Evolutionary conservation across 2,113 vertebrate genomes (phyloP), one percentile per base, ranked within the genome.

Genomic region (Reinhardtius hippoglossoides): DNA sequence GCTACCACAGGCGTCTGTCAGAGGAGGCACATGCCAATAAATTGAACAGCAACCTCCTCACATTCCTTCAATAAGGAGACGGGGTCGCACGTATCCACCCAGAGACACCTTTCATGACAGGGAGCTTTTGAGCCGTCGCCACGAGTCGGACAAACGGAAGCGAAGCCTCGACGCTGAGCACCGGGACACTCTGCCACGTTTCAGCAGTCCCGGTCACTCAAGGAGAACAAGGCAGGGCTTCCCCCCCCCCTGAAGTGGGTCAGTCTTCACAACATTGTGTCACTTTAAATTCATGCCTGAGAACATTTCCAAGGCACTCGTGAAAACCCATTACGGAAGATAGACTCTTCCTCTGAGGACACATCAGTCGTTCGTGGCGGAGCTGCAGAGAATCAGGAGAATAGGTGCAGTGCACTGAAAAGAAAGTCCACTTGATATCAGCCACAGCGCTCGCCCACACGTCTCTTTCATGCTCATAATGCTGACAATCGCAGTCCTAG

Each of bases 241-340:
- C 58, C 81, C 23, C 54, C 12, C 50, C 50, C 37, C 54, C 2
- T n/a, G 69, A 77, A 73, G 58, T 60, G 40, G 71, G 70, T 13
- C 57, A 35, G 54, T 16, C 21, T 23, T 72, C 55, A 40, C 70
- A 73, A 48, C 57, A 64, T 66, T 26, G 31, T 59, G 61, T 78
- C 71, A 71, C 74, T 87, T 88, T 20, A 89, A 71, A 90, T 87
- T 82, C 71, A 74, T 24, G 62, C 70, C 1, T 60, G 46, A 77
- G 35, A 71, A 57, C 9, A 9, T 65, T 31, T 82, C 67, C 23
- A 35, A 59, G 62, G 31, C 67, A 42, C 44, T 16, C 50, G 65
- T 57, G 68, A 67, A 70, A 81, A 79, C 76, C 83, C 56, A 81
- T 85, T 73, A 76, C 79, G 56, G 54, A 27, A 24, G 44, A n/a